phyloP scores from a whole-genome alignment of 1,140 invertebrate species.

The Andrena cerasifolii region DNA sequence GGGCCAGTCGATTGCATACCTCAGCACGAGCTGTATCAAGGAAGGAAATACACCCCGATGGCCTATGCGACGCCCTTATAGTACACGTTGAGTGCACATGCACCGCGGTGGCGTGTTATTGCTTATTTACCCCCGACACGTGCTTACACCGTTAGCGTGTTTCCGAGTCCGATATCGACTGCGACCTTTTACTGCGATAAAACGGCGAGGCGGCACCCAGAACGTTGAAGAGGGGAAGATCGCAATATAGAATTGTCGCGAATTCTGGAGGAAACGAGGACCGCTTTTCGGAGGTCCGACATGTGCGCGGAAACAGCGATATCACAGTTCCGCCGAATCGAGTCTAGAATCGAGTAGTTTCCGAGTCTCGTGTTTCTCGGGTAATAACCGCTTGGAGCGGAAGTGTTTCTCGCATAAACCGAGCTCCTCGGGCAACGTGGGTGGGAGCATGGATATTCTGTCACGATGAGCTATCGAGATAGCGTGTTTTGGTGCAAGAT shows the following conservation, averaged over 20 bases:
- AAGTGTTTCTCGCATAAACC: not conserved
- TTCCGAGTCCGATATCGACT: conserved; percentile 49
- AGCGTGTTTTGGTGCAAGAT: conserved; percentile 11
- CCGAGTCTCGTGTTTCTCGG: not conserved
- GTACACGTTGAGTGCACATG: conserved; percentile 65
- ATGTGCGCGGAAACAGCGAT: not conserved
- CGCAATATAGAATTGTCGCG: not conserved
- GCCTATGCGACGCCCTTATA: conserved; percentile 43
- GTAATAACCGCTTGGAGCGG: not conserved
- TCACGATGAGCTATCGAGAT: conserved; percentile 16
- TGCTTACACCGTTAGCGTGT: conserved; percentile 47
- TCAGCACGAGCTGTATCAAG: not conserved
- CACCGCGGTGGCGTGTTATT: conserved; percentile 62
- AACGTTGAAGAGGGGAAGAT: conserved; percentile 17
- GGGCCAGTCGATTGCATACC: not conserved
- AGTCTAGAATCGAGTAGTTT: not conserved
- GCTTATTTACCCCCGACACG: conserved; percentile 68
- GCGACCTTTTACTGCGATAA: conserved; percentile 23
- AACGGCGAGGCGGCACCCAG: not conserved
- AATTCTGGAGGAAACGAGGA: not conserved
- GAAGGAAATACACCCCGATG: not conserved
- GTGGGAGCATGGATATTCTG: conserved; percentile 25
- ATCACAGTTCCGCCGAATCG: not conserved
- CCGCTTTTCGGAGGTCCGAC: not conserved
- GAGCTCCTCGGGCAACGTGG: conserved; percentile 26